These are phyloP conservation scores for Digitonthophagus gazella DNA, from an alignment of 2,888 invertebrate species.

Conservation along the genomic window DNA sequence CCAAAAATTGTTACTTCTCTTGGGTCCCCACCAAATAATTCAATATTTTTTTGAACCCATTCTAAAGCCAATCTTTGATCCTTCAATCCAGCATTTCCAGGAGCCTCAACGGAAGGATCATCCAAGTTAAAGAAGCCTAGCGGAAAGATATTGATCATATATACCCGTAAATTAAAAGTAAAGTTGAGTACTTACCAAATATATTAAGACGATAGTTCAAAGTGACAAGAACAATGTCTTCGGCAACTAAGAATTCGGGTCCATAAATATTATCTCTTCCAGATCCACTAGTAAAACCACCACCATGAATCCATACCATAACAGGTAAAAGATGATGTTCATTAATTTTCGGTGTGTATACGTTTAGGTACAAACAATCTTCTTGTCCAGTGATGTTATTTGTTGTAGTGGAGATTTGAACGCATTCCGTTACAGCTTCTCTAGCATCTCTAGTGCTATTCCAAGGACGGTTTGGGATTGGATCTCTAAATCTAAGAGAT, in stretches of 20 bases:
- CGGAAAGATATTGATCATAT: not conserved
- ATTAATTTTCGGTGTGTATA: conserved; percentile 37
- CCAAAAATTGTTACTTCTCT: conserved; percentile 16
- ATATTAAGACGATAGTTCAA: conserved; percentile 19
- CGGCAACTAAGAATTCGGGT: conserved; percentile 15
- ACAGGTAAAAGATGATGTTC: conserved; percentile 5
- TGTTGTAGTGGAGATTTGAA: too few relatives aligned
- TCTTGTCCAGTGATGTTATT: too few relatives aligned
- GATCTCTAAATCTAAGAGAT: conserved; percentile 48
- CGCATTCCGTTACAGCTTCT: conserved; percentile 36
- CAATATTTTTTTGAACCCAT: conserved; percentile 13
- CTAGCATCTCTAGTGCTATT: conserved; percentile 48
- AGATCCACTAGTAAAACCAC: conserved; percentile 9
- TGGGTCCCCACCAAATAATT: conserved; percentile 14
- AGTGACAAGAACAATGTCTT: conserved; percentile 19
- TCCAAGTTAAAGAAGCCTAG: conserved; percentile 20
- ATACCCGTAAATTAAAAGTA: not conserved
- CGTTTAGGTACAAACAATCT: conserved; percentile 42
- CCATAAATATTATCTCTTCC: not conserved
- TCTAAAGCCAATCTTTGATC: conserved; percentile 18
- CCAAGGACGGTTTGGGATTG: conserved; percentile 50
- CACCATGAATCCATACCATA: conserved; percentile 21
- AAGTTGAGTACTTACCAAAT: conserved; percentile 14
- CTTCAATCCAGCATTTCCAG: conserved; percentile 22
- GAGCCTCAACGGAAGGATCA: not conserved